These are phyloP conservation scores for Xiphophorus couchianus DNA, from an alignment of 2,113 vertebrate species.

Conservation along the genomic window DNA sequence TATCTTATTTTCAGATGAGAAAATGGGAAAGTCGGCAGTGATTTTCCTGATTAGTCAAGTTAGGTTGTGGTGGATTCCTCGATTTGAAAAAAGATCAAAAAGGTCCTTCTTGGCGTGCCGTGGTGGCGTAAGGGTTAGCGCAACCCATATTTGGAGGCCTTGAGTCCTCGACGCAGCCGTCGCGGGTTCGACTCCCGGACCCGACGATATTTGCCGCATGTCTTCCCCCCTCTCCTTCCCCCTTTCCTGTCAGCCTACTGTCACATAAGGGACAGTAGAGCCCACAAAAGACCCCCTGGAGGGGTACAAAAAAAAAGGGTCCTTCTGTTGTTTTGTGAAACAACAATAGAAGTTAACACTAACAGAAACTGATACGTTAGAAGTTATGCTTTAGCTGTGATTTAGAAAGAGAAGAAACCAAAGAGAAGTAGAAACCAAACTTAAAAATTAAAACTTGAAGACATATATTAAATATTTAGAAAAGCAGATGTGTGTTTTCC, in stretches of 20 bases:
- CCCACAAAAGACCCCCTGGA: too few relatives aligned
- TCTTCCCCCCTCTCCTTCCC: too few relatives aligned
- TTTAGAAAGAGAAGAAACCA: background rate
- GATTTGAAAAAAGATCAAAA: constrained; percentile 17
- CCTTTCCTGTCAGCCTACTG: too few relatives aligned
- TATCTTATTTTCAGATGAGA: background rate
- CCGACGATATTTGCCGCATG: too few relatives aligned
- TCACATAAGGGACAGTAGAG: too few relatives aligned
- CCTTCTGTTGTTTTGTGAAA: background rate
- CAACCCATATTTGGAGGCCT: too few relatives aligned
- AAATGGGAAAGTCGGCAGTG: background rate
- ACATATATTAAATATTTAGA: too few relatives aligned
- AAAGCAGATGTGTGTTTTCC: too few relatives aligned
- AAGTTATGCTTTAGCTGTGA: background rate
- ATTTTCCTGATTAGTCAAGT: constrained; percentile 2
- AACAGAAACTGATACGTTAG: background rate
- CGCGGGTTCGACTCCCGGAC: too few relatives aligned
- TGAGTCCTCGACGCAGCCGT: too few relatives aligned
- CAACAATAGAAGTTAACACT: background rate
- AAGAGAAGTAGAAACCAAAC: background rate
- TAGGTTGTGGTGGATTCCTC: constrained; percentile 3
- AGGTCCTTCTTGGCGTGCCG: background rate
- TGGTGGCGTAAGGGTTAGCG: too few relatives aligned
- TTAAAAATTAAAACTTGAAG: background rate
- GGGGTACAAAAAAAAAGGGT: background rate